Evolutionary conservation across 1,140 invertebrate genomes (phyloP).

Genomic region (Drosophila ogumai): DNA sequence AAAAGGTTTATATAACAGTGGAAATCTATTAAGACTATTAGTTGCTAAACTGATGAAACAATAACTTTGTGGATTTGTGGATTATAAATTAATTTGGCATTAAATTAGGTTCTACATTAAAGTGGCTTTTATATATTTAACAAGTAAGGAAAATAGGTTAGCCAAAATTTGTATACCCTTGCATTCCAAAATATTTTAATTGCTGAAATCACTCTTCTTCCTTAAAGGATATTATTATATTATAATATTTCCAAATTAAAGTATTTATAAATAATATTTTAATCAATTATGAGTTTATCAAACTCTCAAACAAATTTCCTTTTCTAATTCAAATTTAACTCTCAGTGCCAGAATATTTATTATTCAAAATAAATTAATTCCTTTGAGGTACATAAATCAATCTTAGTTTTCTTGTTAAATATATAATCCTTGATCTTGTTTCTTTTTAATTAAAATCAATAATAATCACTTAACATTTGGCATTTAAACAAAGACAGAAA

Average conservation of each 20-base stretch:
- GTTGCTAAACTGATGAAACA: no score
- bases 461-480: background rate
- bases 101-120: no score
- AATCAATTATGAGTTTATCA: background rate
- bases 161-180: no score
- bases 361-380: background rate
- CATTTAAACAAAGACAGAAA: background rate
- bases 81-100: no score
- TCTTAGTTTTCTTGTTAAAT: background rate
- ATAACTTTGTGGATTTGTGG: no score
- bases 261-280: background rate
- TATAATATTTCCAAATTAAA: background rate
- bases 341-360: background rate
- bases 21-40: constrained; percentile 1
- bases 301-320: background rate
- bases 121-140: no score
- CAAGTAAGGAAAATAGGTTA: no score
- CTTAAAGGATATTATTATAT: no score
- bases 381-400: background rate
- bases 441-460: background rate
- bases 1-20: constrained; percentile 1
- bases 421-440: background rate
- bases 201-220: no score
- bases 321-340: background rate
- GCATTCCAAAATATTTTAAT: no score